Base-by-base conservation (phyloP, 2,113 vertebrate genomes). In the Crotalus horridus region DNA sequence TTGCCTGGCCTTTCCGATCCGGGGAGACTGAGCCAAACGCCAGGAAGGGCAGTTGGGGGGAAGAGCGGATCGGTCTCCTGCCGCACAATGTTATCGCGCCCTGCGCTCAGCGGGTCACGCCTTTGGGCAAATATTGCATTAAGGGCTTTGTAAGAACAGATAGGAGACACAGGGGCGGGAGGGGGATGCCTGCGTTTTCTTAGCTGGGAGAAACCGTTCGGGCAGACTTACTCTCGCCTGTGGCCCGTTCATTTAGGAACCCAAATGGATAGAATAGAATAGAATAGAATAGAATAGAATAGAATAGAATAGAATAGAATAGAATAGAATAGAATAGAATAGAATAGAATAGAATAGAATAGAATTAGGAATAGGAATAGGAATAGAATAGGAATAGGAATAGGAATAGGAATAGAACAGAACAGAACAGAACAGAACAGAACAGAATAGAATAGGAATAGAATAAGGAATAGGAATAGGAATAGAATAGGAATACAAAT, bases 31-130 rank as follows among this genome's bases (percentile, higher is more conserved):
- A 87, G 86, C 86, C 4, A 0, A 0, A 8, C 17, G 55, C 53
- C 88, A 46, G 92, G 89, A 94, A 96, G 95, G 95, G 96, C 97
- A 94, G 96, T 91, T 96, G 93, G 92, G 94, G 94, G 94, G 94
- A 96, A 95, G 95, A 95, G 92, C 95, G 96, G 96, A 94, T 92
- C 93, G 96, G 96, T 96, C 96, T 96, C 95, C 95, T 64, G 51
- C 89, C n/a, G 91, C 94, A 97, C 97, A 97, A 96, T 97, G 97
- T 98, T 97, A 98, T 98, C 97, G 91, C 92, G 91, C 92, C 95
- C 95, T 91, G 91, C 86, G 87, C 93, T 21, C 92, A 92, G 85
- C 87, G 94, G 93, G 97, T 97, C 97, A 97, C 97, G 94, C 98
- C 97, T 98, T 88, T 93, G 8, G 93, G 97, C 96, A 98, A 98